These are phyloP conservation scores for Trachurus trachurus DNA, from an alignment of 2,797 vertebrate species.

Conservation along the genomic window DNA sequence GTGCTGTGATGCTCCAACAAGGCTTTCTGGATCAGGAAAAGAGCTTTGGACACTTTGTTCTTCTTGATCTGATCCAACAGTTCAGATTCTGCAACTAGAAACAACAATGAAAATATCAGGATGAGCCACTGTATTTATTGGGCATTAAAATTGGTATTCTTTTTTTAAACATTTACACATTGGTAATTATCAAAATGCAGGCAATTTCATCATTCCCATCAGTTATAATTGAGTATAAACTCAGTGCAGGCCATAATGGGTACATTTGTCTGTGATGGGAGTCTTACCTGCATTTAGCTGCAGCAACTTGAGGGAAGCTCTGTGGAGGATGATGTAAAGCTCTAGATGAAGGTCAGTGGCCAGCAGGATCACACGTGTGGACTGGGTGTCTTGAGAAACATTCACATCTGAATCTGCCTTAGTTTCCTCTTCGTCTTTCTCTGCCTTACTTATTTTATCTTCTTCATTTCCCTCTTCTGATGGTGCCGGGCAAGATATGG, in stretches of 20 bases:
- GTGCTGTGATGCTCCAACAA: slow-evolving; percentile 76
- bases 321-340: slow-evolving; percentile 89
- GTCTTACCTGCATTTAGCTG: slow-evolving; percentile 80
- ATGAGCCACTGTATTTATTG: neutral
- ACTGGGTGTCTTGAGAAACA: slow-evolving; percentile 24
- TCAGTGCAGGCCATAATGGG: neutral
- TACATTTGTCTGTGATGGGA: slow-evolving; percentile 7
- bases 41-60: slow-evolving; percentile 92
- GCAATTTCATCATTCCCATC: neutral
- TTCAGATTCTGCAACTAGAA: slow-evolving; percentile 79
- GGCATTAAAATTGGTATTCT: neutral
- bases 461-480: slow-evolving; percentile 39
- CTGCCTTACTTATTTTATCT: slow-evolving; percentile 22
- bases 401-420: slow-evolving; percentile 34
- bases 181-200: neutral
- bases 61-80: slow-evolving; percentile 89
- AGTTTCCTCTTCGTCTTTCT: slow-evolving; percentile 35
- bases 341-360: slow-evolving; percentile 91
- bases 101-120: slow-evolving; percentile 29
- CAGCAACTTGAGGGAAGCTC: slow-evolving; percentile 88
- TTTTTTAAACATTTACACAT: neutral
- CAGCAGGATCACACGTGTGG: slow-evolving; percentile 70
- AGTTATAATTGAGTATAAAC: neutral
- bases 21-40: slow-evolving; percentile 93
- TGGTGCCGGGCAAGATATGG: slow-evolving; percentile 3